These are phyloP conservation scores for Tamias sibiricus DNA, from an alignment of 2,113 vertebrate genomes.

Conservation along the genomic window DNA sequence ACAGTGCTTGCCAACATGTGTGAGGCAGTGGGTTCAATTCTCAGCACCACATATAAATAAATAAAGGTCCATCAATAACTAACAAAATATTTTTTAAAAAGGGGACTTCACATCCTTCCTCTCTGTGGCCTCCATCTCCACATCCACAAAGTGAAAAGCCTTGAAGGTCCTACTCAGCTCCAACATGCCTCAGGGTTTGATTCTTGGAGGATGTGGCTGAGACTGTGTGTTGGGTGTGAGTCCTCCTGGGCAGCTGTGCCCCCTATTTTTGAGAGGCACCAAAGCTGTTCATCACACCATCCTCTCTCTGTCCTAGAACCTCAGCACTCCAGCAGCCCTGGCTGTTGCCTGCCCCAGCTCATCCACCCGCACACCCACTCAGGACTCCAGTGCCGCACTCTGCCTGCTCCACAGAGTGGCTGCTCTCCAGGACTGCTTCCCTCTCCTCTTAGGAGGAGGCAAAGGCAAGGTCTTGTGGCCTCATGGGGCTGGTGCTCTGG, in stretches of 20 bases:
- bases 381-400: background rate
- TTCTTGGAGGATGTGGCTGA: background rate
- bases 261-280: background rate
- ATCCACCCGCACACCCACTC: background rate
- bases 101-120: background rate
- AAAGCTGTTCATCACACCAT: fast-evolving
- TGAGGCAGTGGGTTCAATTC: no score
- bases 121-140: background rate
- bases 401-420: background rate
- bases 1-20: no score
- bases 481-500: background rate
- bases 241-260: background rate
- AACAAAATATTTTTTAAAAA: no score
- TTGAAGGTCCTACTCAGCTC: background rate
- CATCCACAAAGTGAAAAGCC: background rate
- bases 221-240: background rate
- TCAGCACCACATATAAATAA: no score
- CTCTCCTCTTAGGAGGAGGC: background rate
- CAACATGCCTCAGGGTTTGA: background rate
- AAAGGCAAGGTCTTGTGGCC: background rate
- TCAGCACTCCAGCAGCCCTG: background rate
- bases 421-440: background rate
- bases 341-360: background rate
- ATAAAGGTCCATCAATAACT: no score
- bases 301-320: background rate